Evolutionary conservation across 37 sponge, comb jelly and placozoan genomes (phyloP), one percentile per base, ranked within the genome.

Genomic region (Dysidea cf. avara): DNA sequence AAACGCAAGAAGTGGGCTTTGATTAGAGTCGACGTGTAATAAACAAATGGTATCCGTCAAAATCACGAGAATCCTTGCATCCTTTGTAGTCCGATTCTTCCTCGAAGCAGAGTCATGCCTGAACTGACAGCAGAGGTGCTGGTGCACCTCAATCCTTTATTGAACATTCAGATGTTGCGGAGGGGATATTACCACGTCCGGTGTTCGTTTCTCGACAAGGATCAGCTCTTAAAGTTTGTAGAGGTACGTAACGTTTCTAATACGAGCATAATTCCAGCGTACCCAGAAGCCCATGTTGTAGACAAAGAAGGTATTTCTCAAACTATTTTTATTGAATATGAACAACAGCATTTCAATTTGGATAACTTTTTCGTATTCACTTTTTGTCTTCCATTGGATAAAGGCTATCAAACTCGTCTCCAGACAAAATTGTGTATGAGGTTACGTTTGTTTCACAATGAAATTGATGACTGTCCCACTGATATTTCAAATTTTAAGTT

Each of bases 81-180:
- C 5, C 28, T 12, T 29, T 56, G 28, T 56, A 49, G 16, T 13
- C 13, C 16, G 52, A 49, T n/a, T n/a, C n/a, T n/a, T n/a, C n/a
- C n/a, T n/a, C n/a, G n/a, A n/a, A 20, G 21, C 2, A 9, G 1
- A 21, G 57, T 59, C 28, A 90, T 90, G 91, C 91, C 91, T 13
- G 75, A 80, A 58, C 29, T 85, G 22, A 76, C 71, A 32, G 61
- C 71, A 14, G 39, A 67, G 40, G 50, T 90, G 18, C 67, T 84
- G 24, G 86, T 84, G 39, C 76, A 76, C 14, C 73, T 81, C 16
- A 71, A 77, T 29, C 91, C 91, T 1, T 54, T 90, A 11, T 85
- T 90, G 20, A 90, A 90, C 60, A 43, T 81, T 31, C 86, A 90
- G 26, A 49, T 90, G 0, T 85, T 90, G 72, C 81, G 77, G 56